phyloP scores from a whole-genome alignment of 1,140 invertebrate species.

The Pseudomyrmex pallidus region DNA sequence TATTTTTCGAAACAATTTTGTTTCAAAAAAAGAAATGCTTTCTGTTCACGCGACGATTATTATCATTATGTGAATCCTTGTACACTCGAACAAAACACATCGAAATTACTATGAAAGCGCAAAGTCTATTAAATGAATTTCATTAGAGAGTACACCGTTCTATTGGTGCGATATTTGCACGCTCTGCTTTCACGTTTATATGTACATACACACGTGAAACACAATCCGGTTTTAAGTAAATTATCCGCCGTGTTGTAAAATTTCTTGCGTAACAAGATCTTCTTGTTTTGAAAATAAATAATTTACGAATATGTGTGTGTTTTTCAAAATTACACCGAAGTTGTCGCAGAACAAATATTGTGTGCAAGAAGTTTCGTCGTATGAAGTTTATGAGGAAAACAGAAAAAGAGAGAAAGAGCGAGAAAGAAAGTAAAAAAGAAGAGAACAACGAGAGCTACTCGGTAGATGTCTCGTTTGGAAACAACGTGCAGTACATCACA shows the following conservation, averaged over 20 bases:
- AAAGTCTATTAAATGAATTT: conserved; percentile 42
- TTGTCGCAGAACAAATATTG: background rate
- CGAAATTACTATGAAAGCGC: conserved; percentile 47
- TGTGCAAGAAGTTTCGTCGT: background rate
- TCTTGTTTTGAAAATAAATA: conserved; percentile 36
- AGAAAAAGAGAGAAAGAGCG: background rate
- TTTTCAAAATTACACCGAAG: background rate
- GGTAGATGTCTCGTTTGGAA: conserved; percentile 23
- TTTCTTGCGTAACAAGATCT: conserved; percentile 38
- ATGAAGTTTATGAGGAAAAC: conserved; percentile 6
- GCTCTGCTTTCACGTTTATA: background rate
- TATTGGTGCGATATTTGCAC: conserved; percentile 7
- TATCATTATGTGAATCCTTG: conserved; percentile 9
- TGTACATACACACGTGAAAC: background rate
- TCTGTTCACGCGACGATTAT: background rate
- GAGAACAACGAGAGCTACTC: background rate
- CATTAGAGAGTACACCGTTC: conserved; percentile 34
- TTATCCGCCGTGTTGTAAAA: background rate
- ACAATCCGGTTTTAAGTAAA: conserved; percentile 23
- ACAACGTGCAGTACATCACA: conserved; percentile 27
- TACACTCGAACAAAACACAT: conserved; percentile 28
- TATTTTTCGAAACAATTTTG: no score
- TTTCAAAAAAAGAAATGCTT: background rate
- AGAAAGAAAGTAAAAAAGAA: background rate
- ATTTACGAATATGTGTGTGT: conserved; percentile 22